Percentiles rank a stretch among this genome's conserved stretches.
Conservation (phyloP, 2,113 vertebrate species). For the Lynx canadensis region DNA sequence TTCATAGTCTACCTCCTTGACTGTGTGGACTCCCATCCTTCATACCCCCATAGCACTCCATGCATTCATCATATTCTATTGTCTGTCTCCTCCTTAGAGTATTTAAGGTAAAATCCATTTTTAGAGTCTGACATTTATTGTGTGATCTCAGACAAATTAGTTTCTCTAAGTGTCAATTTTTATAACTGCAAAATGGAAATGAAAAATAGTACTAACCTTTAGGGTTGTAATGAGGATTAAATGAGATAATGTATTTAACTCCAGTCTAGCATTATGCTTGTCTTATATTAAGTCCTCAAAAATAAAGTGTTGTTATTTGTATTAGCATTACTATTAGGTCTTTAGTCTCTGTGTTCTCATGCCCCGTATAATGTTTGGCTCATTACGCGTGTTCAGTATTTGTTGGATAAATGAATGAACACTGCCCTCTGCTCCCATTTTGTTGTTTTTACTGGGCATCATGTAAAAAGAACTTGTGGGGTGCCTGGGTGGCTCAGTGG, state of each 20-base stretch:
- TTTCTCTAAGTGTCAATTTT: neutral
- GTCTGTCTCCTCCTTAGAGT: neutral
- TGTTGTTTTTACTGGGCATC: neutral
- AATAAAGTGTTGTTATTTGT: neutral
- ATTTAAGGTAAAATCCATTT: conserved; percentile 24
- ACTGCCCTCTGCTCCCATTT: neutral
- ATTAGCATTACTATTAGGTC: neutral
- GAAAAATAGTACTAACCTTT: neutral
- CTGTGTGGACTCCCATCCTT: neutral
- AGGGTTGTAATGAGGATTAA: neutral
- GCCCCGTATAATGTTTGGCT: neutral
- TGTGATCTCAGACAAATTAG: neutral
- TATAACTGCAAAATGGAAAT: neutral
- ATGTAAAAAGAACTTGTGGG: neutral
- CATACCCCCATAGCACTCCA: too few relatives aligned
- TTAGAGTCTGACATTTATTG: neutral
- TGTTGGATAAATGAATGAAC: neutral
- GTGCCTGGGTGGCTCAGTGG: too few relatives aligned
- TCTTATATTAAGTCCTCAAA: neutral
- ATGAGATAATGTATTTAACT: neutral
- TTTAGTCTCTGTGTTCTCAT: neutral
- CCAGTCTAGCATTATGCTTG: neutral
- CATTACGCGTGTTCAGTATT: neutral
- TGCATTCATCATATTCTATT: neutral
- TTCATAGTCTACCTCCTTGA: neutral